phyloP scores from a whole-genome alignment of 2,888 invertebrate species.

The Branchellion lobata region DNA sequence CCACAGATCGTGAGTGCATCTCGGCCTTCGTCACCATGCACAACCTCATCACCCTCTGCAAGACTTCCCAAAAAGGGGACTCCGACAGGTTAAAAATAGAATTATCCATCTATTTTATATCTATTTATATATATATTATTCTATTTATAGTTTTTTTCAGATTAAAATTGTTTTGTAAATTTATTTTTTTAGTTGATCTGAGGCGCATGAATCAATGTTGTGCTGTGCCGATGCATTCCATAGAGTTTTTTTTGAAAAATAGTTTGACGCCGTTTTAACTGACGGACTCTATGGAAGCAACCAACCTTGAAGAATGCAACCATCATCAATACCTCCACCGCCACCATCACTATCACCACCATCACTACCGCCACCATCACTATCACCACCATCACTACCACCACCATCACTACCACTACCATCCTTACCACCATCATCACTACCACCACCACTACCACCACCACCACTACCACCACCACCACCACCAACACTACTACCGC shows the following conservation, averaged over 20 bases:
- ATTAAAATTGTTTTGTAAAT: background rate
- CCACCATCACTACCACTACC: conserved; percentile 20
- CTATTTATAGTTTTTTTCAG: too few species aligned
- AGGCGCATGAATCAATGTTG: too few species aligned
- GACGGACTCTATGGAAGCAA: too few species aligned
- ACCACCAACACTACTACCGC: background rate
- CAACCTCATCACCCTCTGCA: conserved; percentile 24
- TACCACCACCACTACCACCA: background rate
- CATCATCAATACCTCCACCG: too few species aligned
- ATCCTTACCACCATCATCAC: background rate
- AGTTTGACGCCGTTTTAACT: too few species aligned
- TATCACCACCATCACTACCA: background rate
- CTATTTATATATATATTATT: too few species aligned
- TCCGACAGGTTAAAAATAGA: background rate
- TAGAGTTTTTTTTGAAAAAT: too few species aligned
- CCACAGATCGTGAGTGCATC: conserved; percentile 28
- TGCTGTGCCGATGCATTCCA: too few species aligned
- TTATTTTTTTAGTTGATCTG: too few species aligned
- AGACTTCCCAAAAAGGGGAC: background rate
- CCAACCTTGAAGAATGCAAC: too few species aligned
- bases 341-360: conserved; percentile 22
- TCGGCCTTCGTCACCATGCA: conserved; percentile 40
- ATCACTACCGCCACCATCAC: background rate
- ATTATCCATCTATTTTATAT: too few species aligned
- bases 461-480: background rate